A percentile compares a stretch with the other conserved stretches of the same genome.
These are phyloP conservation scores for Hanleya hanleyi DNA, from an alignment of 2,888 invertebrate species.

Conservation along the genomic window DNA sequence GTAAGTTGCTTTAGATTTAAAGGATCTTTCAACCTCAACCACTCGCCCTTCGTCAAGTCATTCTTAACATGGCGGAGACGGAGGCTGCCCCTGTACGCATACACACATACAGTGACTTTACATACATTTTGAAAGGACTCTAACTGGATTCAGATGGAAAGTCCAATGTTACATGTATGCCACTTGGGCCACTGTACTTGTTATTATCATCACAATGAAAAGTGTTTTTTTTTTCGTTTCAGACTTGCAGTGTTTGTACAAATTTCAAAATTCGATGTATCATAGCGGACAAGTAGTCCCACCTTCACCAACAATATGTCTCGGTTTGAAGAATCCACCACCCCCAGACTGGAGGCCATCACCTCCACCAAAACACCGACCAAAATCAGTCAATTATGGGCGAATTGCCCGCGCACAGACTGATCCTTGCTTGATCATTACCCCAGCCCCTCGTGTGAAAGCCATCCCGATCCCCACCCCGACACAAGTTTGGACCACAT, in stretches of 20 bases:
- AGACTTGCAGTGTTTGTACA: constrained; percentile 57
- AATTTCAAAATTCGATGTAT: constrained; percentile 53
- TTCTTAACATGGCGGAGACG: no score
- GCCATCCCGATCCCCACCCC: constrained; percentile 14
- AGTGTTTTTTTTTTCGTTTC: constrained; percentile 20
- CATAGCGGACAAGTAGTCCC: constrained; percentile 47
- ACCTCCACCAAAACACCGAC: background rate
- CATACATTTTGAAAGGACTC: no score
- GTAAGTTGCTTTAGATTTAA: no score
- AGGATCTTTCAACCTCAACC: no score
- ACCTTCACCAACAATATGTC: constrained; percentile 31
- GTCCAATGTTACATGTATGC: no score
- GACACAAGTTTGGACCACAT: background rate
- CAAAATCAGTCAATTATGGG: background rate
- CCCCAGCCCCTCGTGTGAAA: background rate
- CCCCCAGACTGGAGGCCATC: background rate
- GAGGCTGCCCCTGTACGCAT: no score
- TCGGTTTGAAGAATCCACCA: constrained; percentile 13
- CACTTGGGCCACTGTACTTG: no score
- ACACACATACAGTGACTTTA: no score
- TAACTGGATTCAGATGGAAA: no score
- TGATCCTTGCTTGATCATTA: background rate
- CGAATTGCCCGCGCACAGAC: background rate
- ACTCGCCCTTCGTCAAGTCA: no score
- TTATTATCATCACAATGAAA: no score